Conservation (phyloP, 2,797 vertebrate genomes). For the Lepus oiostolus region DNA sequence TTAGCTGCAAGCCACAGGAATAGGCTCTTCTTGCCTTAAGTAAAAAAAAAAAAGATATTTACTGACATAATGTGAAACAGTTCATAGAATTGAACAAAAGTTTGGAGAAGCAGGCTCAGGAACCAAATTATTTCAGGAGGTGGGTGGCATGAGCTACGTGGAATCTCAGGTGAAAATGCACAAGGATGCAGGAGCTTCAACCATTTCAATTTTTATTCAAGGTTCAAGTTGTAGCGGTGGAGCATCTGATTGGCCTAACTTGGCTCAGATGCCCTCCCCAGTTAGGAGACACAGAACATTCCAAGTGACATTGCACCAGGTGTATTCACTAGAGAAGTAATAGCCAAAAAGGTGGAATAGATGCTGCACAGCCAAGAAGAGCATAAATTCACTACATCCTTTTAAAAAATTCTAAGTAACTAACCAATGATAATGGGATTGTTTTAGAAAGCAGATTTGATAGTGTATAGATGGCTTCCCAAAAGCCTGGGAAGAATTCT, state of each 20-base stretch:
- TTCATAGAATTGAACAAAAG: not conserved
- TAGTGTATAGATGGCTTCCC: not conserved
- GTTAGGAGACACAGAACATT: not conserved
- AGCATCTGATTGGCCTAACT: not conserved
- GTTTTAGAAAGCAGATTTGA: slow-evolving; percentile 56
- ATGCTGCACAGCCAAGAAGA: not conserved
- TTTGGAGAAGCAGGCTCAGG: not conserved
- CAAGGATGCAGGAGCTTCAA: not conserved
- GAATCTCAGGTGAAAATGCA: not conserved
- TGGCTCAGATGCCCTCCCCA: not conserved
- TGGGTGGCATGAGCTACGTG: not conserved
- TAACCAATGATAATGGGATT: not conserved
- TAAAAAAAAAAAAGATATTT: not conserved
- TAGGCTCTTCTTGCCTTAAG: not conserved
- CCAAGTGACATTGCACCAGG: not conserved
- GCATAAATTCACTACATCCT: not conserved
- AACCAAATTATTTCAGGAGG: not conserved
- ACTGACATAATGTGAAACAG: not conserved
- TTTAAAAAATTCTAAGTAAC: not conserved
- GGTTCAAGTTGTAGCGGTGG: not conserved
- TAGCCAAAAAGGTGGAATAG: not conserved
- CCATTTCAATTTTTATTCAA: not conserved
- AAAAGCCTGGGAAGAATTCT: slow-evolving; percentile 33
- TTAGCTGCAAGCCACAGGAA: not conserved
- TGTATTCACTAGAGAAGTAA: not conserved